Base-by-base conservation (phyloP, 2,797 vertebrate species). In the Pseudocheirus occidentalis region DNA sequence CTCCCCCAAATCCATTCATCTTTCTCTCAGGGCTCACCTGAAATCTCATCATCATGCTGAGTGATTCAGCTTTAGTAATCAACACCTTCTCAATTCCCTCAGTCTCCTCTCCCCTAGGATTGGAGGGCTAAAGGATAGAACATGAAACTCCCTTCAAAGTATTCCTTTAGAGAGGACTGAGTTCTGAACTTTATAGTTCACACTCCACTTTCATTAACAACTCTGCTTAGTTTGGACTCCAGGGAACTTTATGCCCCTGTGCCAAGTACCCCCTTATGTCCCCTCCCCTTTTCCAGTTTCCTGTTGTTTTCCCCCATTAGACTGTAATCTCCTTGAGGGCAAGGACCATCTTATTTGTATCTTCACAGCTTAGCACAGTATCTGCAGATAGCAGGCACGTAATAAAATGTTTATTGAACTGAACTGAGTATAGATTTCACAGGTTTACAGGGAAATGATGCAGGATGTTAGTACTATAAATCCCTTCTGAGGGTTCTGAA, bases 381-480 rank as follows among this genome's bases (percentile, higher is more conserved):
- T 21, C 34, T 73, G 16, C 34, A 73, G 40, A 73, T 40, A 18
- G 62, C 7, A 73, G 34, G 34, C 34, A 73, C 81, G 50, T 55
- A n/a, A n/a, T 59, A 50, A 57, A 50, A 90, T 93, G 90, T 55
- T 92, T 90, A 93, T 0, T 92, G 54, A 93, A 93, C 81, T 34
- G 34, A 73, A 3, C 57, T 59, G 16, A 56, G 55, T n/a, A 40
- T 66, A 1, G 11, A 59, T 55, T 40, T 6, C n/a, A 57, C 13
- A 90, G 54, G 40, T 92, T 93, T 90, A 91, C 81, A 90, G 54
- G 81, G 73, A 90, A n/a, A 55, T 94, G 94, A 34, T 59, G 31
- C 62, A 92, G 0, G 40, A 53, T 6, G 5, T 94, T 4, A 91
- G 81, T 91, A 91, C 31, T 81, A 59, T 46, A 73, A n/a, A 73